Evolutionary conservation across 2,113 vertebrate genomes (phyloP).

Genomic region (Bubalus kerabau): DNA sequence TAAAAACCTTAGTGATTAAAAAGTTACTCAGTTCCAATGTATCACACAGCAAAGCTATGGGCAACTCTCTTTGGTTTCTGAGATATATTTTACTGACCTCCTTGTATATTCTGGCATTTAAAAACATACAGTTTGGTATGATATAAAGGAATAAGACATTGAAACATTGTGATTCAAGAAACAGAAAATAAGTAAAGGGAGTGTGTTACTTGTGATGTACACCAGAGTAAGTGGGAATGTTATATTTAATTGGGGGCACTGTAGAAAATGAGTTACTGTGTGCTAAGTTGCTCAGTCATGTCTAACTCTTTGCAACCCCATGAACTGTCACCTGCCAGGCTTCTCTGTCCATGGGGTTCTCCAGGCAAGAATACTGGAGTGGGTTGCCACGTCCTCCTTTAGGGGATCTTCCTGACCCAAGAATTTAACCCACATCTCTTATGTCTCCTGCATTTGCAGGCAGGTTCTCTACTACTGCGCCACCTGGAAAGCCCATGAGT

Average conservation of each 20-base stretch:
- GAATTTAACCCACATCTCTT: neutral
- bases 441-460: neutral
- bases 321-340: neutral
- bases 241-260: neutral
- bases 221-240: neutral
- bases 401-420: neutral
- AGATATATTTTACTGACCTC: neutral
- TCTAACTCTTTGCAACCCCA: neutral
- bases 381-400: neutral
- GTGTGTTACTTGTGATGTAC: neutral
- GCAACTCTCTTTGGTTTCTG: neutral
- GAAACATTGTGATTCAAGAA: neutral
- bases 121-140: neutral
- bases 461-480: neutral
- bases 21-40: neutral
- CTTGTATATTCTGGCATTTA: neutral
- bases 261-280: neutral
- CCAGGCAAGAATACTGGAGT: neutral
- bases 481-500: neutral
- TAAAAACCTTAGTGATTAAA: neutral
- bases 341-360: neutral
- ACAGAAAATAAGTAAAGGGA: neutral
- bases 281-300: neutral
- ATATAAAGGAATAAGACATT: neutral
- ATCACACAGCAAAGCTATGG: neutral